Base-by-base conservation (phyloP, 2,113 vertebrate species). In the Parotia lawesii region DNA sequence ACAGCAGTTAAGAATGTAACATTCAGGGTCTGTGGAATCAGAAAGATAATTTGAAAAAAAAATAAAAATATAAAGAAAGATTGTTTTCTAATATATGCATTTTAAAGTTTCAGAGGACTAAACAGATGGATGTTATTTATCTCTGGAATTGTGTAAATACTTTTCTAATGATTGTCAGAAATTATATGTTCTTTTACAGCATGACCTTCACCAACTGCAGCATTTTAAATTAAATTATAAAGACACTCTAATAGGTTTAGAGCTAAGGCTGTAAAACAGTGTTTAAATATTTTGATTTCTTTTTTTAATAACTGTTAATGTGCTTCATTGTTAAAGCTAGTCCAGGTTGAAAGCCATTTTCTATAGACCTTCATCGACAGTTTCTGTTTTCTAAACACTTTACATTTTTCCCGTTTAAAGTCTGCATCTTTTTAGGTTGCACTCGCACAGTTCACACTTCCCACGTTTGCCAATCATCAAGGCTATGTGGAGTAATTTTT, bases 401-500 rank as follows among this genome's bases (percentile, higher is more conserved):
- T 51, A 35, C 7, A 62, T 95, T 95, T 90, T 87, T 76, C 79
- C 54, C 1, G 0, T 94, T 95, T 70, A 94, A 93, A 93, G 67
- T 94, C 86, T 93, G 79, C 67, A 92, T 94, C 90, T 74, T 95
- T 93, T 90, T 95, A 71, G 83, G 70, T 81, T 93, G 85, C 80
- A 33, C 57, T 83, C 27, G 0, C 78, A 86, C 80, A 81, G 80
- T 94, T 95, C 86, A 64, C 78, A 87, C 89, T 94, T 96, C 94
- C 92, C 79, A 96, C 92, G 37, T 96, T 96, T 95, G 92, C 95
- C 91, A 96, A 95, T 96, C 96, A 96, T 94, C 90, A 96, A 94
- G 94, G 90, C 92, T 91, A 90, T 11, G 21, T 67, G 57, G 72
- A 88, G 79, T 69, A 93, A 93, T 95, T 96, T 96, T 92, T 96